Conservation (phyloP, 2,888 invertebrate genomes). For the Zhuqinia jingwanae region DNA sequence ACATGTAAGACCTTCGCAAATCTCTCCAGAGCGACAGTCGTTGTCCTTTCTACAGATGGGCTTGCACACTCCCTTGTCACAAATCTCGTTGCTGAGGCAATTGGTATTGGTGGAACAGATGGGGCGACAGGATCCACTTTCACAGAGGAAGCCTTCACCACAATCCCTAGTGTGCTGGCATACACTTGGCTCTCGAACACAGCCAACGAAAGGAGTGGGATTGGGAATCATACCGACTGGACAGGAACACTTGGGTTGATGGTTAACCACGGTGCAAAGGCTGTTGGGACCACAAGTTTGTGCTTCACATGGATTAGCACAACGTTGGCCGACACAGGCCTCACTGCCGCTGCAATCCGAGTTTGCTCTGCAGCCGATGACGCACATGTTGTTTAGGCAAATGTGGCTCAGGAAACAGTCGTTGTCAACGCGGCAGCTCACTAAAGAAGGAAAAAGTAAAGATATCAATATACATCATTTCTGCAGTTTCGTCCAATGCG, state of each 20-base stretch:
- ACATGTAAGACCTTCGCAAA: constrained; percentile 91
- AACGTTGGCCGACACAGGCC: constrained; percentile 76
- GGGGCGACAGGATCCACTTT: constrained; percentile 86
- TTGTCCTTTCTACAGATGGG: constrained; percentile 91
- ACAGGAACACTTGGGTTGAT: constrained; percentile 88
- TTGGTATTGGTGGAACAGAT: constrained; percentile 89
- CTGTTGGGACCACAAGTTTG: constrained; percentile 86
- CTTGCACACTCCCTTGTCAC: constrained; percentile 90
- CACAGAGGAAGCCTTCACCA: constrained; percentile 87
- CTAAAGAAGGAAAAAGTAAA: constrained; percentile 80
- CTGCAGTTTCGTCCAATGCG: too few relatives aligned
- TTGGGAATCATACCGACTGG: constrained; percentile 89
- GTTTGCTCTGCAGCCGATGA: constrained; percentile 91
- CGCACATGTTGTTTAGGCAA: constrained; percentile 91
- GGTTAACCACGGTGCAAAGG: constrained; percentile 87
- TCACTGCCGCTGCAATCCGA: constrained; percentile 88
- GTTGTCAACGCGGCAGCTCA: constrained; percentile 94
- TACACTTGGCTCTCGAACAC: constrained; percentile 89
- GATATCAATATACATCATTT: background rate
- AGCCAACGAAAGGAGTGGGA: constrained; percentile 93
- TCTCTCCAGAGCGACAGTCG: constrained; percentile 93
- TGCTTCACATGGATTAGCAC: constrained; percentile 75
- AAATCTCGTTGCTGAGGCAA: constrained; percentile 92
- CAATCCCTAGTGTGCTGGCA: constrained; percentile 91
- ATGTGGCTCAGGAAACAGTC: constrained; percentile 96